Evolutionary conservation across 2,113 vertebrate species (phyloP).

Genomic region (Meleagris gallopavo): DNA sequence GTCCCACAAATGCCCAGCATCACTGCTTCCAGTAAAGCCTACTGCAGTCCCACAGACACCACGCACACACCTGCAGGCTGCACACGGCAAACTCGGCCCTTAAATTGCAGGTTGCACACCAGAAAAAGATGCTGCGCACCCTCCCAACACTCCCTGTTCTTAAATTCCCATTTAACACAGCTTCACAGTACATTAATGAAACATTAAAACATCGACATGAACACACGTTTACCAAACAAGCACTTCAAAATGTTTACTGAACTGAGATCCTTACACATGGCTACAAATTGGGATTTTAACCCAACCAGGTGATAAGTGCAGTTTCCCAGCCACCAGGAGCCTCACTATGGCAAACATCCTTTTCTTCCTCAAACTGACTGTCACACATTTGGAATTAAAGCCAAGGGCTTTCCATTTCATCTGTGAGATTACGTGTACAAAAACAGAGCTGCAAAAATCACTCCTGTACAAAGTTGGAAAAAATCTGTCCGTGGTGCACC

Average conservation of each 20-base stretch:
- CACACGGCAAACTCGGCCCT: fast-evolving
- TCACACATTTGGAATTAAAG: not conserved
- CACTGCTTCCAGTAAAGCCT: fast-evolving
- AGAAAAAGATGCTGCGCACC: not conserved
- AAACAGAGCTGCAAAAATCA: not conserved
- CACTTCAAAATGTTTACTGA: not conserved
- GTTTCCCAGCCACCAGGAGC: not conserved
- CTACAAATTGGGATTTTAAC: not conserved
- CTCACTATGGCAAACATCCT: no score
- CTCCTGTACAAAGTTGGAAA: fast-evolving
- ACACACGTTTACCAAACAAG: not conserved
- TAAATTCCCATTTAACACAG: not conserved
- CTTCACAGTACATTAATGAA: not conserved
- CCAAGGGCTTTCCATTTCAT: not conserved
- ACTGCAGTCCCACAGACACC: not conserved
- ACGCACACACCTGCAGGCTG: fast-evolving
- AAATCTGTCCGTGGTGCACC: not conserved
- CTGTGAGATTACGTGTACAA: not conserved
- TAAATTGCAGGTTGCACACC: fast-evolving
- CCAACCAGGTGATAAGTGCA: not conserved
- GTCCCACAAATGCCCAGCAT: fast-evolving
- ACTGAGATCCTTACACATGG: not conserved
- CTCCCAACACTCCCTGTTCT: not conserved
- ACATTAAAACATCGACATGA: fast-evolving
- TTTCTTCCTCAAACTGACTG: fast-evolving